These are phyloP conservation scores for Microctenopoma steveboyesi DNA, from an alignment of 2,797 vertebrate species.

Conservation along the genomic window DNA sequence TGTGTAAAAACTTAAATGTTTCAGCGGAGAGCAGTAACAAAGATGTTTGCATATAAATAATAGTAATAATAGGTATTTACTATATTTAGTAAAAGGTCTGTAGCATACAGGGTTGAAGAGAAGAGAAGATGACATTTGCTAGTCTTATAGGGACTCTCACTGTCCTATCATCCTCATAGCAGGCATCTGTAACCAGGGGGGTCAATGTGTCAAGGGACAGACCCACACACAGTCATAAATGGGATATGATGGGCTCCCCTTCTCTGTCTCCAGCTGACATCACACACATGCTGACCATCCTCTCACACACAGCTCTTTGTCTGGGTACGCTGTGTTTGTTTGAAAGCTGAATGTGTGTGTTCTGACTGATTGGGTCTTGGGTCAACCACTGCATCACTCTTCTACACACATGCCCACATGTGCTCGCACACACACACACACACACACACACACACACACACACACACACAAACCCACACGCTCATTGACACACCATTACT, in stretches of 20 bases:
- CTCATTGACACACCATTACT: slow-evolving; percentile 37
- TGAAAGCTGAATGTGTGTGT: slow-evolving; percentile 78
- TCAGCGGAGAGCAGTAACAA: background rate
- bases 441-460: too few relatives aligned
- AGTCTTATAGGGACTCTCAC: slow-evolving; percentile 30
- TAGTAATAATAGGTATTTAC: too few relatives aligned
- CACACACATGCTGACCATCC: slow-evolving; percentile 80
- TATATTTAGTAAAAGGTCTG: background rate
- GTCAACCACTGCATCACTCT: slow-evolving; percentile 79
- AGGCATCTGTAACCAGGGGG: slow-evolving; percentile 59
- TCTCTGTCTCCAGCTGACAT: slow-evolving; percentile 80
- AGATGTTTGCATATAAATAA: background rate
- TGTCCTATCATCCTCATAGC: slow-evolving; percentile 56
- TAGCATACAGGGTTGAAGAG: background rate
- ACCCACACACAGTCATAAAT: slow-evolving; percentile 65
- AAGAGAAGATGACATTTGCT: slow-evolving; percentile 10
- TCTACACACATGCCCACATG: slow-evolving; percentile 56
- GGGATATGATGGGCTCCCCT: slow-evolving; percentile 77
- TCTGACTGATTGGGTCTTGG: slow-evolving; percentile 73
- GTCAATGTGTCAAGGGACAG: slow-evolving; percentile 74
- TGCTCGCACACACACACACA: background rate
- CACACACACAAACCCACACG: too few relatives aligned
- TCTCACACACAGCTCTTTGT: slow-evolving; percentile 75
- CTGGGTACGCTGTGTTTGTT: slow-evolving; percentile 69
- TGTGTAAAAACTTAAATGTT: background rate